Base-by-base conservation (phyloP, 2,113 vertebrate genomes). In the Physeter macrocephalus region DNA sequence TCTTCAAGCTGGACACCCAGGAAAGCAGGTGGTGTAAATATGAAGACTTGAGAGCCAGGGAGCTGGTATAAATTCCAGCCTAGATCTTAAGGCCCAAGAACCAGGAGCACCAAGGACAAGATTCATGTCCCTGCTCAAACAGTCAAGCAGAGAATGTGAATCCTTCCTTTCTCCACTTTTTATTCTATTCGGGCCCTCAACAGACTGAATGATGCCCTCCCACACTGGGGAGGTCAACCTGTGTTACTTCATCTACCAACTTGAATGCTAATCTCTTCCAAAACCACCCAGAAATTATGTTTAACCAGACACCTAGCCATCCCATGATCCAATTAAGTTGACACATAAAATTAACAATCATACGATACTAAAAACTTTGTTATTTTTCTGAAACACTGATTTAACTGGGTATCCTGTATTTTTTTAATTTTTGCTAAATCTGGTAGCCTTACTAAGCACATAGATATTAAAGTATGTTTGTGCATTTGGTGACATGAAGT, bases 361-460 rank as follows among this genome's bases (percentile, higher is more conserved):
- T 27, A n/a, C 25, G 29, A 36, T 17, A 52, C 1, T 49, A 39
- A 62, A 61, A 43, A 27, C 14, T 39, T 62, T 49, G 3, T 27
- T 69, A 49, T 57, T 67, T 93, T 91, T 77, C 69, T 81, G 25
- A 94, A 91, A 83, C 20, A 27, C 57, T 54, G n/a, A 94, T 81
- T 66, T 57, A 85, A 77, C 43, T 85, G 12, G 2, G 0, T 77
- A 52, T 23, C 2, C 4, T 71, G 3, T 21, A 13, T 31, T 49
- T 41, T 59, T 12, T 43, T 23, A 14, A 5, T 10, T 49, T 34
- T 39, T 62, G 43, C 17, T 71, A 77, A 88, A 96, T 88, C 3
- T 74, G 46, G 25, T n/a, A 61, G 85, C 9, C 21, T 3, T 54
- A 14, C 21, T 80, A 54, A 34, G 14, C 17, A 78, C 34, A n/a